phyloP scores from a whole-genome alignment of 2,113 vertebrate genomes.

The Dryoscopus gambensis region DNA sequence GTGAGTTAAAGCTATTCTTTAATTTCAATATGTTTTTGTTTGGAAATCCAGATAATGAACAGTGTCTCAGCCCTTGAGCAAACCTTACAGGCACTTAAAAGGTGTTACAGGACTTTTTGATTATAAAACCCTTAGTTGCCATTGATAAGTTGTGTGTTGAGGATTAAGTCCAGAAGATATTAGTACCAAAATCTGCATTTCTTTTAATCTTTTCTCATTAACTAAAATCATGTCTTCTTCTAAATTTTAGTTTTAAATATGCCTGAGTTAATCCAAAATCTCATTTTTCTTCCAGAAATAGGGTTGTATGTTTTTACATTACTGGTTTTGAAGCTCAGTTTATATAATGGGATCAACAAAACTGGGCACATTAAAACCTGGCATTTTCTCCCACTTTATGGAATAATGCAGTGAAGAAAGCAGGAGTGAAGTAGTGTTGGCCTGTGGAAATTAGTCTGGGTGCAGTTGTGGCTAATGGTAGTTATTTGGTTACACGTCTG shows the following conservation, averaged over 20 bases:
- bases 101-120: neutral
- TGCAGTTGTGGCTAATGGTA: neutral
- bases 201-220: neutral
- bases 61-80: neutral
- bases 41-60: neutral
- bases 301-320: neutral
- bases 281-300: neutral
- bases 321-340: neutral
- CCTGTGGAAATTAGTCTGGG: neutral
- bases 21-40: neutral
- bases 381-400: neutral
- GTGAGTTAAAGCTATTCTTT: neutral
- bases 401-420: neutral
- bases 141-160: neutral
- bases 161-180: neutral
- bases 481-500: neutral
- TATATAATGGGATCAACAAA: neutral
- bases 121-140: neutral
- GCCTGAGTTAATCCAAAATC: neutral
- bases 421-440: neutral
- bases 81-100: neutral
- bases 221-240: neutral
- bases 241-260: neutral
- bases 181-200: neutral
- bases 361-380: fast-evolving